These are phyloP conservation scores for Trachymyrmex septentrionalis DNA, from an alignment of 1,140 invertebrate species.

Conservation along the genomic window DNA sequence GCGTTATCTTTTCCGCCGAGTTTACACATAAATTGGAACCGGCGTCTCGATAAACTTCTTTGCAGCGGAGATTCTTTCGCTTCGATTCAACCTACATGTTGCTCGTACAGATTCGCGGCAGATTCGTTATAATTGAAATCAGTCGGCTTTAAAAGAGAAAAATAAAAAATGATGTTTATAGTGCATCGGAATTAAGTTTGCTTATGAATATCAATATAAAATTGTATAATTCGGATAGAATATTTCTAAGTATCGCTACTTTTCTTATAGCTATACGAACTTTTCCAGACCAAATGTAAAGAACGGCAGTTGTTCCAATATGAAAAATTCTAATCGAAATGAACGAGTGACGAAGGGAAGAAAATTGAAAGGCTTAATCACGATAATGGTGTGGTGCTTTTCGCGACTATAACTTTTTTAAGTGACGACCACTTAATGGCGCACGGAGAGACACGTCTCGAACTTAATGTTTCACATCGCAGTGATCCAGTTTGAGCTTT, in stretches of 20 bases:
- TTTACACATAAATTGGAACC: slow-evolving; percentile 59
- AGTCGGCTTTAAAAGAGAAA: neutral
- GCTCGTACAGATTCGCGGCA: slow-evolving; percentile 17
- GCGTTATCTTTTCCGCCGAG: slow-evolving; percentile 59
- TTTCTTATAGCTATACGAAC: neutral
- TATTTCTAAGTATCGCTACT: neutral
- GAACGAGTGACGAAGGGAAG: no score
- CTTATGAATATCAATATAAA: neutral
- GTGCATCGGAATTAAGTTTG: slow-evolving; percentile 12
- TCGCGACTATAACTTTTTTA: neutral
- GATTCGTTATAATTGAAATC: slow-evolving; percentile 49
- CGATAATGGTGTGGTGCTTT: no score
- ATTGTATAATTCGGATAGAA: neutral
- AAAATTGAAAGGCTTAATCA: neutral
- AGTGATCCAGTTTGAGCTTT: slow-evolving; percentile 52
- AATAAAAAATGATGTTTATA: slow-evolving; percentile 18
- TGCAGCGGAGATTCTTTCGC: slow-evolving; percentile 27
- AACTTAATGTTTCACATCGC: slow-evolving; percentile 42
- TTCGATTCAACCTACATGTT: slow-evolving; percentile 42
- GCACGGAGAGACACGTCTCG: slow-evolving; percentile 8
- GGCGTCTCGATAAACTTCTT: slow-evolving; percentile 61
- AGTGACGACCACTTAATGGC: neutral
- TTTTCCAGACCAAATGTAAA: neutral
- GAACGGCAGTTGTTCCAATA: neutral
- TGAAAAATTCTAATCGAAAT: neutral